Base-by-base conservation (phyloP, 2,888 invertebrate genomes). In the Scaptomyza tumidula region DNA sequence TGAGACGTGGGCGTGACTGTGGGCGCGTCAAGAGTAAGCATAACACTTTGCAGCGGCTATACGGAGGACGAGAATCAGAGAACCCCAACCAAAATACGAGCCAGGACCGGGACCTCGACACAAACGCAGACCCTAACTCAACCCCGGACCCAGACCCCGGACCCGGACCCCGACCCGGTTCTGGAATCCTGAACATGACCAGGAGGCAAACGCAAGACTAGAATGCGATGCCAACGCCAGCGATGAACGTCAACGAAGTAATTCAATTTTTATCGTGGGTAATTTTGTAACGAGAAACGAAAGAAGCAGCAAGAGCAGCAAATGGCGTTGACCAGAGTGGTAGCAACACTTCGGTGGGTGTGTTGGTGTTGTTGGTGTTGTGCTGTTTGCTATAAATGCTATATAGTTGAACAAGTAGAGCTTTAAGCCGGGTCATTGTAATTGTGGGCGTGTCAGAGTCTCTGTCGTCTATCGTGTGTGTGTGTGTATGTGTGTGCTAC, bases 221-320 rank as follows among this genome's bases (percentile, higher is more conserved):
- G 59, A 69, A 57, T 57, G 57, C 50, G 75, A 64, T 63, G 66
- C 59, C 35, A 62, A 59, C 66, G 63, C 58, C 64, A 49, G 52
- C 52, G 39, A 27, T 37, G 52, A 52, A 52, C 69, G 64, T 64
- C 84, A 82, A 89, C 86, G 87, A 90, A 90, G 90, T 90, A 90
- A 90, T 90, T 90, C 90, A 90, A 90, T 90, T 90, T 90, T 90
- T 90, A 90, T 90, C 89, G 90, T 89, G 89, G 85, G 89, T 90
- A 90, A 90, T 89, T 90, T 90, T 88, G 84, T 89, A 89, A 90
- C 86, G 84, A 88, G 87, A 88, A 85, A 81, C 86, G 88, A 86
- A 88, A 75, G 82, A 86, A 81, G 78, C 84, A n/a, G n/a, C n/a
- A n/a, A n/a, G 56, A 77, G 71, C 59, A 50, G 66, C 73, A 75